Percentiles rank a stretch among this genome's conserved stretches.
phyloP scores from a whole-genome alignment of 2,888 invertebrate species.

The Notodonta ziczac region DNA sequence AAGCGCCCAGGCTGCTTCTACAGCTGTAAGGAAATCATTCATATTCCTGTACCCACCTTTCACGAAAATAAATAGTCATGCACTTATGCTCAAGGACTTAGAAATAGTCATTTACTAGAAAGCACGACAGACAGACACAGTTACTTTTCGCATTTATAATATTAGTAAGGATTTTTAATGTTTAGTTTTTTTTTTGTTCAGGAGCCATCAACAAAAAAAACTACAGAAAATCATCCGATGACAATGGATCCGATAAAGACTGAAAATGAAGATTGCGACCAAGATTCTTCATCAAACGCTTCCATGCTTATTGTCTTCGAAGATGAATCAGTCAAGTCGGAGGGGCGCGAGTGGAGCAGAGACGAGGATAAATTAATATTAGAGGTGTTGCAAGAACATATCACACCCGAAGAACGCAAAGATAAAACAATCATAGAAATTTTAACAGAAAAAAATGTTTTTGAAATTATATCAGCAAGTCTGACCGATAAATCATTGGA shows the following conservation, averaged over 20 bases:
- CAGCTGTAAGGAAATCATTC: constrained; percentile 11
- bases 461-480: constrained; percentile 74
- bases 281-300: constrained; percentile 34
- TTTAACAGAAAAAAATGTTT: constrained; percentile 66
- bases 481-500: constrained; percentile 75
- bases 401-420: constrained; percentile 84
- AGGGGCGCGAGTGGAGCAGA: constrained; percentile 86
- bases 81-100: no score
- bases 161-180: no score
- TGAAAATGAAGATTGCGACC: constrained; percentile 21
- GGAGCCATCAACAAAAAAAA: neutral
- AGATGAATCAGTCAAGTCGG: constrained; percentile 45
- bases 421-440: constrained; percentile 63
- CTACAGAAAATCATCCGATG: neutral
- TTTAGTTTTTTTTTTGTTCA: neutral
- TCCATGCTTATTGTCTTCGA: constrained; percentile 50
- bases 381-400: constrained; percentile 88
- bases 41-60: no score
- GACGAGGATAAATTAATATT: constrained; percentile 92
- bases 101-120: no score
- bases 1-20: constrained; percentile 17
- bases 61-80: no score
- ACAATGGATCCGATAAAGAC: constrained; percentile 14
- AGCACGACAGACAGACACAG: no score
- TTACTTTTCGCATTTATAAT: no score